Evolutionary conservation across 2,888 invertebrate genomes (phyloP).

Genomic region (Epinotia brunnichana): DNA sequence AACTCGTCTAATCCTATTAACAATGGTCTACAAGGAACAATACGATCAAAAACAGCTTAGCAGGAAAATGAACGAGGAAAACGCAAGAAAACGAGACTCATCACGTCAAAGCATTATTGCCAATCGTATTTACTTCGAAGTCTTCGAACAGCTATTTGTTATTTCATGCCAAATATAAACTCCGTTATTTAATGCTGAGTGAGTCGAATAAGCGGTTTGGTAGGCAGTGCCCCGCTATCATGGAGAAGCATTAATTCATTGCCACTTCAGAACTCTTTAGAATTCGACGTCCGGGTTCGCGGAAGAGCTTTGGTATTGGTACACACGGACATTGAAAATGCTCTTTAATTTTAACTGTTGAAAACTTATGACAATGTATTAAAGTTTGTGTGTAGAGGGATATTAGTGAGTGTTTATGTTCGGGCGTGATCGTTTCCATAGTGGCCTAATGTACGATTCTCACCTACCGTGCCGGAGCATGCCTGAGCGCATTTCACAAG

Average conservation of each 20-base stretch:
- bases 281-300: conserved; percentile 15
- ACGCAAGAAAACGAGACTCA: background rate
- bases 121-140: background rate
- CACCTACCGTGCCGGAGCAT: too few relatives aligned
- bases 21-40: background rate
- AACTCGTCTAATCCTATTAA: background rate
- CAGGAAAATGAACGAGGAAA: background rate
- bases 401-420: too few relatives aligned
- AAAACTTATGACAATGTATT: too few relatives aligned
- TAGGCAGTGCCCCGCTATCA: conserved; percentile 17
- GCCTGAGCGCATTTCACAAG: too few relatives aligned
- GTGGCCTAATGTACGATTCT: too few relatives aligned
- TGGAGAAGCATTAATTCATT: conserved; percentile 38
- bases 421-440: too few relatives aligned
- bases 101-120: background rate
- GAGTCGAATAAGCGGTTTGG: conserved; percentile 21
- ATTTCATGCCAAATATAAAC: background rate
- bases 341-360: background rate
- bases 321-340: conserved; percentile 19
- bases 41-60: background rate
- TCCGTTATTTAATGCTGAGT: background rate
- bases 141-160: background rate
- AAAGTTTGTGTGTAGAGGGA: too few relatives aligned
- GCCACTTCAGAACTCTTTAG: conserved; percentile 41
- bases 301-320: conserved; percentile 31